phyloP scores from a whole-genome alignment of 1,140 invertebrate genomes.

The Drosophila lowei region DNA sequence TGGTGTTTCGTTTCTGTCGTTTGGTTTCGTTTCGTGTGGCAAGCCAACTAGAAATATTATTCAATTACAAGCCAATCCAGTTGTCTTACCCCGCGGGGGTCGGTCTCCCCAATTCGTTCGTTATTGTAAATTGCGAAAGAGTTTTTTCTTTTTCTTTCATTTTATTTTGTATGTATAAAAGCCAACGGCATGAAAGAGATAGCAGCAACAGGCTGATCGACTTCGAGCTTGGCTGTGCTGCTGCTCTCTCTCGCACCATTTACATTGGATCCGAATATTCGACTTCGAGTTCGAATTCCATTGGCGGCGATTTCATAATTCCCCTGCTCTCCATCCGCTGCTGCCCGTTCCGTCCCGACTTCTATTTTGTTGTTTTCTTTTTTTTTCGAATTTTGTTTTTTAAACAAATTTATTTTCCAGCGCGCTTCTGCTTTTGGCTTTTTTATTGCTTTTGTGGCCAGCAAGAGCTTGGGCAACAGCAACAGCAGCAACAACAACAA shows the following conservation, averaged over 20 bases:
- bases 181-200: neutral
- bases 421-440: slow-evolving; percentile 51
- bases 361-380: slow-evolving; percentile 44
- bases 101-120: slow-evolving; percentile 43
- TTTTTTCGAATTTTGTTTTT: slow-evolving; percentile 33
- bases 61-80: slow-evolving; percentile 75
- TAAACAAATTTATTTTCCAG: slow-evolving; percentile 55
- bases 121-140: slow-evolving; percentile 48
- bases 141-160: slow-evolving; percentile 21
- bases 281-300: slow-evolving; percentile 64
- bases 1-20: slow-evolving; percentile 5
- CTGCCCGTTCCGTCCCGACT: slow-evolving; percentile 53
- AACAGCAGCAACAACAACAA: slow-evolving; percentile 46
- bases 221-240: slow-evolving; percentile 1
- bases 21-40: slow-evolving; percentile 27
- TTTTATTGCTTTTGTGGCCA: slow-evolving; percentile 27
- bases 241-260: slow-evolving; percentile 23
- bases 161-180: neutral
- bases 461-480: slow-evolving; percentile 25
- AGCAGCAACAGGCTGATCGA: no score
- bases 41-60: slow-evolving; percentile 69
- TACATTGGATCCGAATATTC: slow-evolving; percentile 51
- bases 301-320: slow-evolving; percentile 76
- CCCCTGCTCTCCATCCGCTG: slow-evolving; percentile 53
- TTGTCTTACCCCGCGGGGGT: slow-evolving; percentile 27